Conservation (phyloP, 2,888 invertebrate genomes). For the Camptogramma bilineatum region DNA sequence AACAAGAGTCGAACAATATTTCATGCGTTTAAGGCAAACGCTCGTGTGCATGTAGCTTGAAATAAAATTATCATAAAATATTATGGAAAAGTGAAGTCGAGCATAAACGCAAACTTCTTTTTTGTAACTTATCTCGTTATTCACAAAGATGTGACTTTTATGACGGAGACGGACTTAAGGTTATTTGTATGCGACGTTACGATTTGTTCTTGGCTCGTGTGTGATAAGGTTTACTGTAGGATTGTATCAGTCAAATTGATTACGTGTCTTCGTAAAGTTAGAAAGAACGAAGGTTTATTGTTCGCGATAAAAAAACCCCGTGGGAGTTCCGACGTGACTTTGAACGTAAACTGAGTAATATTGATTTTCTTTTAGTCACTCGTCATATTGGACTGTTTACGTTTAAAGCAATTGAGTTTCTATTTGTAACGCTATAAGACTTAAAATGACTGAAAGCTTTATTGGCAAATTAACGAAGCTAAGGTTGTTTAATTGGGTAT, state of each 20-base stretch:
- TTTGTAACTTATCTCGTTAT: slow-evolving; percentile 78
- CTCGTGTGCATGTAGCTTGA: slow-evolving; percentile 62
- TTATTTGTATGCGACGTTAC: slow-evolving; percentile 72
- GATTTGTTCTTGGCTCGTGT: slow-evolving; percentile 60
- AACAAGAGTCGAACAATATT: slow-evolving; percentile 47
- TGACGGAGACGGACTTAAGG: slow-evolving; percentile 71
- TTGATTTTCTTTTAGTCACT: slow-evolving; percentile 40
- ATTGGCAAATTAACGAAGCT: no score
- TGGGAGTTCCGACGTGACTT: slow-evolving; percentile 11
- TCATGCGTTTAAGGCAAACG: slow-evolving; percentile 47
- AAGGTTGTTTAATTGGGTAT: no score
- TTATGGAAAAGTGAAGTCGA: slow-evolving; percentile 67
- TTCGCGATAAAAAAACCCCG: slow-evolving; percentile 27
- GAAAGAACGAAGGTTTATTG: slow-evolving; percentile 25
- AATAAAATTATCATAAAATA: slow-evolving; percentile 77
- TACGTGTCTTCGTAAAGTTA: slow-evolving; percentile 42
- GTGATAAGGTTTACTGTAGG: slow-evolving; percentile 54
- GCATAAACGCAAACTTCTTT: slow-evolving; percentile 72
- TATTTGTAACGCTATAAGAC: background rate
- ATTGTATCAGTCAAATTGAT: slow-evolving; percentile 55
- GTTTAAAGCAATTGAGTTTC: background rate
- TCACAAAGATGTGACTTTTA: slow-evolving; percentile 80
- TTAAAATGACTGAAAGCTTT: no score
- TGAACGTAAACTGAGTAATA: slow-evolving; percentile 39
- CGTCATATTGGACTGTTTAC: slow-evolving; percentile 1